Conservation (phyloP, 2,113 vertebrate species). For the Alligator mississippiensis region DNA sequence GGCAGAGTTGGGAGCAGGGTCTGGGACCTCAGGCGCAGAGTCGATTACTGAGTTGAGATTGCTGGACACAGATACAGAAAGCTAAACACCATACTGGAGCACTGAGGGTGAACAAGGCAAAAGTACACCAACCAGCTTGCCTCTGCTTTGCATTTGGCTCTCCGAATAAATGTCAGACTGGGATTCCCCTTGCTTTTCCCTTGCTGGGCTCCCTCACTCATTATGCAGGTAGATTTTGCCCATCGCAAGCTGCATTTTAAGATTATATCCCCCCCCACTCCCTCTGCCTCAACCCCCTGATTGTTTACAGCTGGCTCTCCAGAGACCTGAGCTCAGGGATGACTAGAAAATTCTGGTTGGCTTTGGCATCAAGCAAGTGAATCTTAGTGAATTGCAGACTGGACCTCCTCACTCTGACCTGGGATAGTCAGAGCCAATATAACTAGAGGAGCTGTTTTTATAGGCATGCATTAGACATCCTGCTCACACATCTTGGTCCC, state of each 20-base stretch:
- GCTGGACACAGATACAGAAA: background rate
- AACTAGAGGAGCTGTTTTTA: background rate
- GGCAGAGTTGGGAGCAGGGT: slow-evolving; percentile 24
- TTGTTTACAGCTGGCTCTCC: background rate
- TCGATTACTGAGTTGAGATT: background rate
- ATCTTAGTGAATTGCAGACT: background rate
- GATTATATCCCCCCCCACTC: background rate
- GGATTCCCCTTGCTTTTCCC: background rate
- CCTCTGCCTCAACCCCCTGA: background rate
- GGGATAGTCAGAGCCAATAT: background rate
- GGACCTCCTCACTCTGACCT: background rate
- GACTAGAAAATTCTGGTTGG: background rate
- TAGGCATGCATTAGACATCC: background rate
- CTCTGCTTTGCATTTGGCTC: background rate
- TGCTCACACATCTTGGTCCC: background rate
- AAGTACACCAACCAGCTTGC: background rate
- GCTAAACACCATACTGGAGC: background rate
- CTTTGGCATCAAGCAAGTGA: background rate
- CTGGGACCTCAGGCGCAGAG: background rate
- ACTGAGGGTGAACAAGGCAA: background rate
- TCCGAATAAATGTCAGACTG: background rate
- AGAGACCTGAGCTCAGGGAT: background rate
- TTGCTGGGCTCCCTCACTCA: background rate
- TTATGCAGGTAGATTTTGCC: background rate
- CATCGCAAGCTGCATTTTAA: background rate